phyloP scores from a whole-genome alignment of 2,113 vertebrate genomes.

The Peromyscus californicus region DNA sequence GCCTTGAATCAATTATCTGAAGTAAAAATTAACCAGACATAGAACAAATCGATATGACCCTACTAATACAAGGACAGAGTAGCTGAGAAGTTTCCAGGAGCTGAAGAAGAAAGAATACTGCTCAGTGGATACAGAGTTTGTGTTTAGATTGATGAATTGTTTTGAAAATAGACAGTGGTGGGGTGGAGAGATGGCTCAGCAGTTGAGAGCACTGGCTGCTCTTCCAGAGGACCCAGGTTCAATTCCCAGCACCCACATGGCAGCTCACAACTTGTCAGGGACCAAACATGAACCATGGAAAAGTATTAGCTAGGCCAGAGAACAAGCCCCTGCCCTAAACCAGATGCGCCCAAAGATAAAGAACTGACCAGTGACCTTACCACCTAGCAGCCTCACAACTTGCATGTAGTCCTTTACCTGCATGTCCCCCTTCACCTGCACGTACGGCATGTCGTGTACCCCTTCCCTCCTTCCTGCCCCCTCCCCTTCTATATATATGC shows the following conservation, averaged over 20 bases:
- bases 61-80: background rate
- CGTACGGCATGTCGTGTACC: no score
- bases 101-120: background rate
- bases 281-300: no score
- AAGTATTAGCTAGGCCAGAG: no score
- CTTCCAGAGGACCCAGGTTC: background rate
- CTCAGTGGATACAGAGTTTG: background rate
- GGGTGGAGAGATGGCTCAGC: background rate
- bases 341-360: no score
- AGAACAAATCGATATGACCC: background rate
- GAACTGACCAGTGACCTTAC: no score
- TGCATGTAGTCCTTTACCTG: no score
- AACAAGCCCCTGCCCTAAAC: no score
- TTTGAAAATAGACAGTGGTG: background rate
- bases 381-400: no score
- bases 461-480: no score
- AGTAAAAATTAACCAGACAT: slow-evolving; percentile 17
- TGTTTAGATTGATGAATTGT: background rate
- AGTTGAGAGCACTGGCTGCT: background rate
- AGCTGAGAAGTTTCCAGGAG: background rate
- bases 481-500: no score
- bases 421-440: no score
- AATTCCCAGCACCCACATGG: background rate
- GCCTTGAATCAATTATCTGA: background rate
- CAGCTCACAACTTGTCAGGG: background rate